A percentile compares a stretch with the other conserved stretches of the same genome.
Conservation (phyloP, 64 coral and sea anemone genomes). For the Montipora efflorescens region DNA sequence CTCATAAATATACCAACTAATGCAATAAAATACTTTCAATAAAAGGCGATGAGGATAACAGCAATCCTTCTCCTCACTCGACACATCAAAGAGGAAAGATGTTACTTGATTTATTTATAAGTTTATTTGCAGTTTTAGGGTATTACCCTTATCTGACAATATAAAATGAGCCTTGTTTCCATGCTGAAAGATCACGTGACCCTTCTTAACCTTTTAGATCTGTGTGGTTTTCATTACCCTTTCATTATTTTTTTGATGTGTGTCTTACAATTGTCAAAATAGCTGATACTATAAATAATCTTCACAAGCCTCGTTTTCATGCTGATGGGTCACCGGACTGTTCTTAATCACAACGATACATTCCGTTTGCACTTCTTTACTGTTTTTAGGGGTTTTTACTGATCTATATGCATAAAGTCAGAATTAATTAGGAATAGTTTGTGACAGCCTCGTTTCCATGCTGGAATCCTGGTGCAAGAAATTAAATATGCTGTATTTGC, state of each 20-base stretch:
- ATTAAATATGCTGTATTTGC: slow-evolving; percentile 1
- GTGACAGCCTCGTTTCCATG: slow-evolving; percentile 15
- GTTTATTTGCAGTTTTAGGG: too few relatives aligned
- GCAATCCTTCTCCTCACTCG: too few relatives aligned
- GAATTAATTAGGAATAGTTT: not conserved
- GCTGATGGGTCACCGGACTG: not conserved
- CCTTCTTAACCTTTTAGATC: slow-evolving; percentile 1
- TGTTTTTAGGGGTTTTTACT: not conserved
- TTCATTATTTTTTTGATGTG: not conserved
- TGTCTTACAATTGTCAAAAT: not conserved
- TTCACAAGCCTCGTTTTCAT: slow-evolving; percentile 2
- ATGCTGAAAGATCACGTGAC: not conserved
- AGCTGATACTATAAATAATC: not conserved
- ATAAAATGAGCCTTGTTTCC: slow-evolving; percentile 1
- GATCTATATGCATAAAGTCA: not conserved
- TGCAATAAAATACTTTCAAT: too few relatives aligned
- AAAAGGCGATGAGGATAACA: too few relatives aligned
- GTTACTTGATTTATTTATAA: too few relatives aligned
- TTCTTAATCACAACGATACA: not conserved
- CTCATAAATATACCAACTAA: too few relatives aligned
- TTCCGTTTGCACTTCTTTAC: not conserved
- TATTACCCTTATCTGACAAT: too few relatives aligned
- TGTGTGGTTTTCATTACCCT: not conserved
- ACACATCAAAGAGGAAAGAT: too few relatives aligned
- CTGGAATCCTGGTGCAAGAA: slow-evolving; percentile 7